Evolutionary conservation across 2,888 invertebrate genomes (phyloP), one percentile per base, ranked within the genome.

Genomic region (Temnothorax ravouxi): DNA sequence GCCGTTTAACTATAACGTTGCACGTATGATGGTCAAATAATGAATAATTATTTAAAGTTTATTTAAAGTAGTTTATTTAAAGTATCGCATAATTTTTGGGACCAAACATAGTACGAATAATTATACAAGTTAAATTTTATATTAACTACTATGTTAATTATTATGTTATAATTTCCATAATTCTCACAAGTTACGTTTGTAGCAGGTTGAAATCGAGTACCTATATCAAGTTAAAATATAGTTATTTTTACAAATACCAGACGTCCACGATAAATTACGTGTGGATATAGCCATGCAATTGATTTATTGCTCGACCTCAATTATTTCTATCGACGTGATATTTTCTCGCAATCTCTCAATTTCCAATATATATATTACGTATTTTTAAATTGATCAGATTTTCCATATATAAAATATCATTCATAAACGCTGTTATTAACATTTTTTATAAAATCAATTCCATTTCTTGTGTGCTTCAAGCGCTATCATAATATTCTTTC

Each of bases 341-440:
- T 67, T 66, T 77, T 77, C 67, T 67, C 54, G 54, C 69, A 69
- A 77, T 77, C 25, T 77, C 76, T 61, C 74, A 61, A 74, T 61
- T 47, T 74, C 15, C 77, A 77, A 44, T 56, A 9, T 56, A n/a
- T 54, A n/a, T n/a, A n/a, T n/a, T 69, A 69, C 3, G 25, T n/a
- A 44, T 54, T 67, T 77, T 77, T 11, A n/a, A 38, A 67, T 67
- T n/a, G 54, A 77, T 77, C n/a, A 77, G 54, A 41, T 77, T 77
- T 77, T 67, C 41, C 52, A 67, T 21, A 15, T 67, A 64, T 41
- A 77, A 41, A 67, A n/a, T 77, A 67, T 54, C 25, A 76, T 54
- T 76, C 41, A 25, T 54, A 54, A 50, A 50, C 21, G 64, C 66
- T 52, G 18, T 41, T 76, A 76, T 76, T 64, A 18, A 62, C 50